Percentiles rank a stretch among this genome's conserved stretches.
These are phyloP conservation scores for Peromyscus melanophrys DNA, from an alignment of 2,797 vertebrate species.

Conservation along the genomic window DNA sequence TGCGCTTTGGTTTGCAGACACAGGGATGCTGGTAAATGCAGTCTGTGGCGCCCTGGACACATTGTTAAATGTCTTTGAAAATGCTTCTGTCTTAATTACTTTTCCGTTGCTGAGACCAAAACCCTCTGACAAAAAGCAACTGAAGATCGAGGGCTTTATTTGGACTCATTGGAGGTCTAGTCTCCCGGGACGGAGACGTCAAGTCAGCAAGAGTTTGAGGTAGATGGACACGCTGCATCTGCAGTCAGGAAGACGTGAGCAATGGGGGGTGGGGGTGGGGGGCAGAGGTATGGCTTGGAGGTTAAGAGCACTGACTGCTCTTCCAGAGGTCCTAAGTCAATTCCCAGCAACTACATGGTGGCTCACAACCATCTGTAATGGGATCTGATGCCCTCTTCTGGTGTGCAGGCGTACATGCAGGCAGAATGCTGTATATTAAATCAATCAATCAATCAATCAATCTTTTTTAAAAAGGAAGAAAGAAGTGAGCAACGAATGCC, in stretches of 20 bases:
- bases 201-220: background rate
- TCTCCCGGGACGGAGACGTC: background rate
- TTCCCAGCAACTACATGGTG: background rate
- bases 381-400: background rate
- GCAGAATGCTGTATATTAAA: background rate
- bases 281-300: background rate
- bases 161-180: background rate
- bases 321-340: background rate
- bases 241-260: background rate
- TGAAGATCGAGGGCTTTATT: background rate
- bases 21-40: background rate
- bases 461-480: background rate
- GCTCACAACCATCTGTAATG: background rate
- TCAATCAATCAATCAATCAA: too few species aligned
- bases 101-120: background rate
- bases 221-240: background rate
- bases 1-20: slow-evolving; percentile 14
- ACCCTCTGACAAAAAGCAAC: background rate
- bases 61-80: background rate
- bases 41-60: background rate
- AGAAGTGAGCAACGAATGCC: background rate
- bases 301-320: background rate
- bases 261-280: background rate
- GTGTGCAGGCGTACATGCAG: background rate
- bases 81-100: background rate